A percentile compares a stretch with the other conserved stretches of the same genome.
Conservation (phyloP, 1,140 invertebrate species). For the Macrobrachium rosenbergii region DNA sequence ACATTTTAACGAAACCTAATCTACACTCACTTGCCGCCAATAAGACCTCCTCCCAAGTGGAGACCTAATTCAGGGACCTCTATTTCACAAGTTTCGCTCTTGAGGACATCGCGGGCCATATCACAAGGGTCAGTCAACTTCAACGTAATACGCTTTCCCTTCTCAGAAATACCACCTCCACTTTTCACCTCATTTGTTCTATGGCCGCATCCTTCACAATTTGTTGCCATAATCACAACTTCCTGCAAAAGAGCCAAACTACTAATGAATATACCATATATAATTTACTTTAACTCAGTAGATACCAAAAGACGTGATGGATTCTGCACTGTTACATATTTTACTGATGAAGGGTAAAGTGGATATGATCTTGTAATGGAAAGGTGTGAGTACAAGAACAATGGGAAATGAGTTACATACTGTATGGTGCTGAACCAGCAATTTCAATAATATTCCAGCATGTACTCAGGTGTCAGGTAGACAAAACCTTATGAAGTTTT, state of each 20-base stretch:
- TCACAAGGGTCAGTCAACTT: constrained; percentile 82
- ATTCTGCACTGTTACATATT: no score
- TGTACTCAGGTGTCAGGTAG: no score
- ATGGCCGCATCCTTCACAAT: constrained; percentile 91
- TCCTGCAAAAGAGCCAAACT: constrained; percentile 98
- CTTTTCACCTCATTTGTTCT: constrained; percentile 96
- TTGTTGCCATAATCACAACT: constrained; percentile 96
- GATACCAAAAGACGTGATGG: no score
- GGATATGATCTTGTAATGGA: no score
- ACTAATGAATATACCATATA: constrained; percentile 70
- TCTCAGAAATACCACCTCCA: constrained; percentile 88
- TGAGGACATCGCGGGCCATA: constrained; percentile 92
- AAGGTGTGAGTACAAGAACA: no score
- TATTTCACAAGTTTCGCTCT: constrained; percentile 92
- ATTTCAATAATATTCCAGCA: no score
- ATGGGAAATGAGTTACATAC: no score
- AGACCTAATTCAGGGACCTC: constrained; percentile 92
- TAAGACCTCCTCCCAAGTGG: constrained; percentile 83
- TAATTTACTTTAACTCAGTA: no score
- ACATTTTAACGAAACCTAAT: background rate
- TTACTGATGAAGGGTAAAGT: no score
- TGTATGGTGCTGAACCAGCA: no score
- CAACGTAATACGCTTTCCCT: constrained; percentile 85
- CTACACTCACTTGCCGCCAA: constrained; percentile 78
- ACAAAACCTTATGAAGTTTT: no score